These are phyloP conservation scores for Podiceps cristatus DNA, from an alignment of 2,113 vertebrate genomes.

Conservation along the genomic window DNA sequence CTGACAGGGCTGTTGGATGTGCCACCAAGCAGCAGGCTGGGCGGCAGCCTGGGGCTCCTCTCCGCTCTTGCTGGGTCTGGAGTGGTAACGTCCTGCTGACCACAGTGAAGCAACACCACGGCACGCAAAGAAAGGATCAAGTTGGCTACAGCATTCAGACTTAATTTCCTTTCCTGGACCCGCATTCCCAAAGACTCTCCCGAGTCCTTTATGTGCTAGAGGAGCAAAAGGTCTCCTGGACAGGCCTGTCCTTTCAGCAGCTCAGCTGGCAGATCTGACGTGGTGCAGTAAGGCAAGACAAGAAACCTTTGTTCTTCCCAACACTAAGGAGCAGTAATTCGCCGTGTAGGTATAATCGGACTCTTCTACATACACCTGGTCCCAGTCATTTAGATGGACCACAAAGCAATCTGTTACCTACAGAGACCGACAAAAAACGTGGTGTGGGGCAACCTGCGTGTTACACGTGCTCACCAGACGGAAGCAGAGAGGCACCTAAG, in stretches of 20 bases:
- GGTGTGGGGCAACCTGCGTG: accelerated
- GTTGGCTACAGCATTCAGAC: not conserved
- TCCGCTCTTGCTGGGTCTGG: not conserved
- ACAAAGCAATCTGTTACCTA: not conserved
- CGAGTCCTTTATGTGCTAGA: not conserved
- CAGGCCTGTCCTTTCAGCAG: not conserved
- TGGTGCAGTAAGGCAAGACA: not conserved
- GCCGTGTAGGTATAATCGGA: not conserved
- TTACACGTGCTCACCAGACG: not conserved
- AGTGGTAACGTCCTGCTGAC: not conserved
- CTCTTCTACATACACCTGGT: not conserved
- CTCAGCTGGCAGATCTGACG: not conserved
- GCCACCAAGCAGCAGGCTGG: not conserved
- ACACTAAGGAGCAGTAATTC: not conserved
- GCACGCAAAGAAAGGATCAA: not conserved
- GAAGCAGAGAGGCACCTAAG: not conserved
- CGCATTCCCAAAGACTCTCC: not conserved
- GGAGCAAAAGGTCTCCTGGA: not conserved
- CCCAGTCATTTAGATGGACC: not conserved
- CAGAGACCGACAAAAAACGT: not conserved
- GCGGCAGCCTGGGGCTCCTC: accelerated
- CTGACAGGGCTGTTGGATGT: not conserved
- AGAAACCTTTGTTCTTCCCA: not conserved
- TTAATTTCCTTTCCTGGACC: not conserved
- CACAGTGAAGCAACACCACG: not conserved